phyloP scores from a whole-genome alignment of 2,113 vertebrate genomes.

The Neolamprologus variostigma region DNA sequence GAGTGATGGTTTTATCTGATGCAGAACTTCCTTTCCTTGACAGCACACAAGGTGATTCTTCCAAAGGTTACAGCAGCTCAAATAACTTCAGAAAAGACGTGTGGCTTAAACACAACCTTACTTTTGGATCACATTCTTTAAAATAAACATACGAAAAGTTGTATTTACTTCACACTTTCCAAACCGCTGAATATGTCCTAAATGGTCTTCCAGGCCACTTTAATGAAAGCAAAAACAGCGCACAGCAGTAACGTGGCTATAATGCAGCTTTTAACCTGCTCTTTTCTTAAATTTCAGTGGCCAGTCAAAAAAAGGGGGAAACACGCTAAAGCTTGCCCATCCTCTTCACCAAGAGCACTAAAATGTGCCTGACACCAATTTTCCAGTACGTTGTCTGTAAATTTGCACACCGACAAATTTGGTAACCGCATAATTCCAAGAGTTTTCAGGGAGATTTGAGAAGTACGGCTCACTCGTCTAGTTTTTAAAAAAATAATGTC shows the following conservation, averaged over 20 bases:
- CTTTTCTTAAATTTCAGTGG: background rate
- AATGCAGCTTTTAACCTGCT: background rate
- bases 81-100: background rate
- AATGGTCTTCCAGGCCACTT: background rate
- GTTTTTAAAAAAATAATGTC: background rate
- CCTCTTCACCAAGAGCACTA: background rate
- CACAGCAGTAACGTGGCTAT: background rate
- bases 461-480: background rate
- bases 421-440: background rate
- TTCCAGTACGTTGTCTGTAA: conserved; percentile 28
- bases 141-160: background rate
- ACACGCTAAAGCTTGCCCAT: background rate
- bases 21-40: background rate
- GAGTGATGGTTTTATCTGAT: conserved; percentile 8
- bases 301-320: conserved; percentile 4
- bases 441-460: background rate
- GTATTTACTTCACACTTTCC: background rate
- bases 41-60: background rate
- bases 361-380: conserved; percentile 19
- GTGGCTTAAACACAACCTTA: background rate
- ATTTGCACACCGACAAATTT: conserved; percentile 22
- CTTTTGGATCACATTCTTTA: background rate
- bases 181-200: background rate
- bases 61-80: background rate
- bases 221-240: background rate